These are phyloP conservation scores for Lycocorax pyrrhopterus DNA, from an alignment of 2,113 vertebrate species.

Conservation along the genomic window DNA sequence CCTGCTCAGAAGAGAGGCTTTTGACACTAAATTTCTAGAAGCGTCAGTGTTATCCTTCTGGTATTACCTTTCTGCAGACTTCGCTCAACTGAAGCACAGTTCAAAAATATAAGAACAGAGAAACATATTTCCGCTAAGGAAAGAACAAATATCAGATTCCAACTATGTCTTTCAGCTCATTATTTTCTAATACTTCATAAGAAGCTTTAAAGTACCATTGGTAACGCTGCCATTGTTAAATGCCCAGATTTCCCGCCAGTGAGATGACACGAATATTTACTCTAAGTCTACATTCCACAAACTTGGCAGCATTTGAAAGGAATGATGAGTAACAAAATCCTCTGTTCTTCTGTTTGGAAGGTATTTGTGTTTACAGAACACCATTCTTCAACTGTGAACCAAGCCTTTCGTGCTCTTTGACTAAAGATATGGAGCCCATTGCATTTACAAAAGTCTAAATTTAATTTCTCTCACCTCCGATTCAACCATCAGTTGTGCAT, in stretches of 20 bases:
- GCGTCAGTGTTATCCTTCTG: background rate
- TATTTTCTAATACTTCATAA: constrained; percentile 47
- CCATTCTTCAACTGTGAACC: constrained; percentile 35
- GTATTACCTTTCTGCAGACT: background rate
- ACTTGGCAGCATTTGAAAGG: constrained; percentile 66
- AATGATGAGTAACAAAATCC: constrained; percentile 59
- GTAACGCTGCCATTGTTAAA: constrained; percentile 25
- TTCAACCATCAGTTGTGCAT: background rate
- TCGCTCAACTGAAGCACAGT: background rate
- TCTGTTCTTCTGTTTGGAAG: constrained; percentile 56
- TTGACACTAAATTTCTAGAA: background rate
- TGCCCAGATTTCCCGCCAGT: constrained; percentile 42
- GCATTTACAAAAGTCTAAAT: background rate
- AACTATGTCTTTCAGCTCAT: constrained; percentile 1
- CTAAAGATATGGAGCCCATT: constrained; percentile 27
- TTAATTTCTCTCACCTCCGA: constrained; percentile 1
- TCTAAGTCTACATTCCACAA: constrained; percentile 53
- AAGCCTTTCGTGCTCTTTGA: background rate
- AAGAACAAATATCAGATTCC: constrained; percentile 30
- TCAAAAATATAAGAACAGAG: background rate
- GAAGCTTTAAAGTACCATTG: constrained; percentile 19
- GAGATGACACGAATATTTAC: constrained; percentile 67
- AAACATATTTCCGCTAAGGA: background rate
- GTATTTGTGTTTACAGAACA: constrained; percentile 50
- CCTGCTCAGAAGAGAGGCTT: background rate